Evolutionary conservation across 2,797 vertebrate genomes (phyloP).

Genomic region (Fratercula arctica): DNA sequence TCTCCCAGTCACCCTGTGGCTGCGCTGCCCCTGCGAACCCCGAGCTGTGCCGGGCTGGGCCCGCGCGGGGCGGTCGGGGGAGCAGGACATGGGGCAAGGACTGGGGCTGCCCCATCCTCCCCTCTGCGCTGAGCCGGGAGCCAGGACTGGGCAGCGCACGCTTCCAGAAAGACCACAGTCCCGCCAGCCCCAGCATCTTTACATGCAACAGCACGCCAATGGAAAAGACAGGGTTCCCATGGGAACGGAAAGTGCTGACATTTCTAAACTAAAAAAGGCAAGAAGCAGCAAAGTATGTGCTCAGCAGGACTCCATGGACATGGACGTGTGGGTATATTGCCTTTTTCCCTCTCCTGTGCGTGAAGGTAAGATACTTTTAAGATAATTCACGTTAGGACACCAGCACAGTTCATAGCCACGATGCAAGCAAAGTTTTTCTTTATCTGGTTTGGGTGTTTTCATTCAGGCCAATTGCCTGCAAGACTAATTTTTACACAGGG

Average conservation of each 20-base stretch:
- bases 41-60: neutral
- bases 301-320: neutral
- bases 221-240: slow-evolving; percentile 55
- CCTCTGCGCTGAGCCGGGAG: neutral
- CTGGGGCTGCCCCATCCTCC: neutral
- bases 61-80: accelerated
- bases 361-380: neutral
- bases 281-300: slow-evolving; percentile 22
- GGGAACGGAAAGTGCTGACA: slow-evolving; percentile 69
- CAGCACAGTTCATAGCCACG: accelerated
- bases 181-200: neutral
- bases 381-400: accelerated
- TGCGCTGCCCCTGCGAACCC: neutral
- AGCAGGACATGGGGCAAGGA: neutral
- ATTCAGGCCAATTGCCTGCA: neutral
- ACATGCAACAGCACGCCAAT: neutral
- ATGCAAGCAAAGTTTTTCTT: neutral
- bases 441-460: neutral
- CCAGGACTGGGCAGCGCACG: accelerated
- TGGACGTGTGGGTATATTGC: neutral
- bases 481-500: neutral
- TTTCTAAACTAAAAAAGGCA: slow-evolving; percentile 59
- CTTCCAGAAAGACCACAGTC: neutral
- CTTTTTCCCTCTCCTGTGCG: neutral
- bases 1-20: accelerated